Conservation (phyloP, 2,888 invertebrate genomes). For the Brachypalpus laphriformis region DNA sequence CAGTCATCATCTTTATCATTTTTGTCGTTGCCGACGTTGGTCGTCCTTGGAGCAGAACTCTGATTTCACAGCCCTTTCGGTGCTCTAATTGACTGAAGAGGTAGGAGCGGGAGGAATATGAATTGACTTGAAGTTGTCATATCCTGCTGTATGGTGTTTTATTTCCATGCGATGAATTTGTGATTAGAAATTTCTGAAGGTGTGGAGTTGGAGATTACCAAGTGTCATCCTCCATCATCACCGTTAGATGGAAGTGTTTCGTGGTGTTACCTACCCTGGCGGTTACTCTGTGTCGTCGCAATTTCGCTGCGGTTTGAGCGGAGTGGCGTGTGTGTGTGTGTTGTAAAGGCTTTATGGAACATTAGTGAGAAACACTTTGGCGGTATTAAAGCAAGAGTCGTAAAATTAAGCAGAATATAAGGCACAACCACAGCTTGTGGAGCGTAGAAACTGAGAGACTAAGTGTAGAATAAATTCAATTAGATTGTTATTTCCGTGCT, state of each 20-base stretch:
- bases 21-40: too few relatives aligned
- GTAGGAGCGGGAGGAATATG: background rate
- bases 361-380: slow-evolving; percentile 29
- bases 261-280: slow-evolving; percentile 13
- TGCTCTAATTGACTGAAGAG: slow-evolving; percentile 37
- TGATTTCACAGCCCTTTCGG: slow-evolving; percentile 7
- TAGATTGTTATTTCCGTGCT: slow-evolving; percentile 20
- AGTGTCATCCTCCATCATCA: slow-evolving; percentile 5
- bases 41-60: background rate
- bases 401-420: slow-evolving; percentile 10
- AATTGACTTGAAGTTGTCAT: slow-evolving; percentile 29
- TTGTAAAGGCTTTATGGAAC: slow-evolving; percentile 6
- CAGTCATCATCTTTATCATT: background rate
- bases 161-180: slow-evolving; percentile 56
- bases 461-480: slow-evolving; percentile 29
- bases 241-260: slow-evolving; percentile 11
- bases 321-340: background rate
- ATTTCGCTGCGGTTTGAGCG: background rate
- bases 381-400: background rate
- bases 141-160: slow-evolving; percentile 44
- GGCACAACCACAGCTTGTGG: slow-evolving; percentile 20
- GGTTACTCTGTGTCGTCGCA: slow-evolving; percentile 2
- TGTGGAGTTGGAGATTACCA: background rate
- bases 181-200: slow-evolving; percentile 37
- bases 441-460: slow-evolving; percentile 11